Evolutionary conservation across 2,797 vertebrate species (phyloP).

Genomic region (Botia almorhae): DNA sequence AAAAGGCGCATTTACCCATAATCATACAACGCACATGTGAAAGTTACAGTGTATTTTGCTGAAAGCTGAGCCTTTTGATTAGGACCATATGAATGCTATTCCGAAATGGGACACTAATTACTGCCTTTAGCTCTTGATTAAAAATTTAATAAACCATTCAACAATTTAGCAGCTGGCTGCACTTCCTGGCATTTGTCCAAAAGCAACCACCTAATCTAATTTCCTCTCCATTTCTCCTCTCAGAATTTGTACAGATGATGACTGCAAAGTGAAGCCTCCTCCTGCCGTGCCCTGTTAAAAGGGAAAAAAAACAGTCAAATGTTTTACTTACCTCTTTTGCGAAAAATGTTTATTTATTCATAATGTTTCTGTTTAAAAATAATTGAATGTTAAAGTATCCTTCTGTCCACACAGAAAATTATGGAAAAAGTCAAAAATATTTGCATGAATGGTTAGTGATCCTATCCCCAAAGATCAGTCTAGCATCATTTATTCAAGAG

Average conservation of each 20-base stretch:
- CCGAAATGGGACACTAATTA: conserved; percentile 68
- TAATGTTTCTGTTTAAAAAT: conserved; percentile 99
- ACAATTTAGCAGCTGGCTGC: conserved; percentile 68
- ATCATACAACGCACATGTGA: not conserved
- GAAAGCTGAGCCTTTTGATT: conserved; percentile 59
- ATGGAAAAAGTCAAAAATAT: conserved; percentile 85
- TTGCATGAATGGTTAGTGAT: conserved; percentile 99
- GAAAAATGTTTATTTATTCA: conserved; percentile 99
- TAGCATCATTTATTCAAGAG: conserved; percentile 84
- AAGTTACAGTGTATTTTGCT: too few relatives aligned
- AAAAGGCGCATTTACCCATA: not conserved
- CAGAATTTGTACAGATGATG: conserved; percentile 99
- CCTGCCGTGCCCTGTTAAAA: conserved; percentile 90
- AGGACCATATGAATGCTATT: conserved; percentile 63
- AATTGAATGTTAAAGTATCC: conserved; percentile 98
- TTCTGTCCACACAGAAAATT: conserved; percentile 88
- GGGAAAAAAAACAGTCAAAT: conserved; percentile 87
- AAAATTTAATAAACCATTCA: conserved; percentile 70
- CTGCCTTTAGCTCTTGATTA: conserved; percentile 67
- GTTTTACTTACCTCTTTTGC: conserved; percentile 99
- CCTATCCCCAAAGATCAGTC: conserved; percentile 90
- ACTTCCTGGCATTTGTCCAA: conserved; percentile 49
- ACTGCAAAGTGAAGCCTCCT: conserved; percentile 96
- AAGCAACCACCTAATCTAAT: conserved; percentile 56
- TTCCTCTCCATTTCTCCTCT: conserved; percentile 43